phyloP scores from a whole-genome alignment of 2,113 vertebrate species.

The Craseonycteris thonglongyai region DNA sequence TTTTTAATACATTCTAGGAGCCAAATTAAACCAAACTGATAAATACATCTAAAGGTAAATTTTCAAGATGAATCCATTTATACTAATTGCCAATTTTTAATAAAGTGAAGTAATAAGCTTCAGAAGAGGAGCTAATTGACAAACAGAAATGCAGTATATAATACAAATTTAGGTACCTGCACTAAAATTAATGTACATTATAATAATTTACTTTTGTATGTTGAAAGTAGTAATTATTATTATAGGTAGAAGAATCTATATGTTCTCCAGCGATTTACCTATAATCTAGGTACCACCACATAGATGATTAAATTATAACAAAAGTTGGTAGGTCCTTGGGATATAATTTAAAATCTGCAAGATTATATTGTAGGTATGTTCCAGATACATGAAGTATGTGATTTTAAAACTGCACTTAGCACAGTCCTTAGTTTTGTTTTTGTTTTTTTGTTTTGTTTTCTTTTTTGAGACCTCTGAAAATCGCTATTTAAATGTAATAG shows the following conservation, averaged over 20 bases:
- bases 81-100: slow-evolving; percentile 44
- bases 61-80: slow-evolving; percentile 15
- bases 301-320: background rate
- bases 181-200: background rate
- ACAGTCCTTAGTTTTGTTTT: background rate
- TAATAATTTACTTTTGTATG: background rate
- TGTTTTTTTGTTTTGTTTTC: too few relatives aligned
- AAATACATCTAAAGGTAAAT: background rate
- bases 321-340: background rate
- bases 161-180: background rate
- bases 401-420: background rate
- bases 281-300: background rate
- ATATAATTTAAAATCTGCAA: slow-evolving; percentile 2
- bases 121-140: background rate
- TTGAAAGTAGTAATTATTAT: background rate
- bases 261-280: background rate
- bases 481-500: background rate
- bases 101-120: background rate
- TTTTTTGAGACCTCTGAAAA: background rate
- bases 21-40: background rate
- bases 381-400: background rate
- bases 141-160: background rate
- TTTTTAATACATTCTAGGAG: background rate
- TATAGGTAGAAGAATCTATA: background rate
- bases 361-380: background rate